Evolutionary conservation across 2,113 vertebrate genomes (phyloP).

Genomic region (Tachysurus vachellii): DNA sequence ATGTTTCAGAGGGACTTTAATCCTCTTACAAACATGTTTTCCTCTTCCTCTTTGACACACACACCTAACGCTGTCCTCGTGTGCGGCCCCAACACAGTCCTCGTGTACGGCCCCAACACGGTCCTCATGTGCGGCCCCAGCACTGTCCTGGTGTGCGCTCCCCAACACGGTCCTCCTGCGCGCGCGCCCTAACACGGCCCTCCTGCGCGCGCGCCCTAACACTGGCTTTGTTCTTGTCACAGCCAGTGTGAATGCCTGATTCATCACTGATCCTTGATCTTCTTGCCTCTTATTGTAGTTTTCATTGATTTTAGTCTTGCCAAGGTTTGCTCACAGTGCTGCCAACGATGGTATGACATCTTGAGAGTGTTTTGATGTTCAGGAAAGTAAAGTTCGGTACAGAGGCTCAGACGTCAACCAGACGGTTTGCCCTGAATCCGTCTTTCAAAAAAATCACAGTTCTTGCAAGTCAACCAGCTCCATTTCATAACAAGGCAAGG

Average conservation of each 20-base stretch:
- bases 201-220: too few relatives aligned
- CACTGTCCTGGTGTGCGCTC: too few relatives aligned
- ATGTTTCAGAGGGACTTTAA: neutral
- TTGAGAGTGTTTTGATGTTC: slow-evolving; percentile 48
- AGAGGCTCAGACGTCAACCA: slow-evolving; percentile 45
- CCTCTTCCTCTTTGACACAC: neutral
- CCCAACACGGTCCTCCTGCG: too few relatives aligned
- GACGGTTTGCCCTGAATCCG: slow-evolving; percentile 26
- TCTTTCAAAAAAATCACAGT: slow-evolving; percentile 41
- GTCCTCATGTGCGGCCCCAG: neutral
- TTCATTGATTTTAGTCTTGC: slow-evolving; percentile 26
- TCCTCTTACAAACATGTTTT: neutral
- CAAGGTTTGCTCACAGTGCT: slow-evolving; percentile 47
- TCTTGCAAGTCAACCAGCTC: slow-evolving; percentile 43
- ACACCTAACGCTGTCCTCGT: neutral
- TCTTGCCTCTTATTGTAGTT: slow-evolving; percentile 26
- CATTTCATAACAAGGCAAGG: slow-evolving; percentile 26
- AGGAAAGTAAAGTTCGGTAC: slow-evolving; percentile 23
- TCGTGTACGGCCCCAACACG: neutral
- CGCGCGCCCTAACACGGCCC: too few relatives aligned
- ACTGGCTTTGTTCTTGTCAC: slow-evolving; percentile 12
- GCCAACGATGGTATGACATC: slow-evolving; percentile 33
- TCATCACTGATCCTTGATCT: slow-evolving; percentile 38
- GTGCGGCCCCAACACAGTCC: neutral
- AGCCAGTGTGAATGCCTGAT: slow-evolving; percentile 31